Percentiles rank a stretch among this genome's conserved stretches.
Conservation (phyloP, 2,113 vertebrate species). For the Rhombomys opimus region DNA sequence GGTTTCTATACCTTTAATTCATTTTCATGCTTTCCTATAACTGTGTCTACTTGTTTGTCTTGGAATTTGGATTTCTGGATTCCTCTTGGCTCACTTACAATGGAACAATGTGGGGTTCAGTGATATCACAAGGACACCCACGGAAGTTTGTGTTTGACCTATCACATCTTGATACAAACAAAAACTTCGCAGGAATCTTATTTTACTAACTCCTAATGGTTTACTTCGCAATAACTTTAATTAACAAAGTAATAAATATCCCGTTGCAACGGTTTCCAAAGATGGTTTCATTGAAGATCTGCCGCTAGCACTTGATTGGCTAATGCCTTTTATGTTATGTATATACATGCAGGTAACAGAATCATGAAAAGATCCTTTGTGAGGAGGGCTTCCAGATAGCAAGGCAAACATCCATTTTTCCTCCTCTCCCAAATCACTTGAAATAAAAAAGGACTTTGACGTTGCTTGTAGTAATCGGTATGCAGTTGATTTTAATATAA, state of each 20-base stretch:
- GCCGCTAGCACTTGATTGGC: background rate
- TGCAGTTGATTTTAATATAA: background rate
- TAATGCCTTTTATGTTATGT: background rate
- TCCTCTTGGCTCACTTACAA: conserved; percentile 23
- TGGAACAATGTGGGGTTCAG: background rate
- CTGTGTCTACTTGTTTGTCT: background rate
- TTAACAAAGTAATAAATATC: conserved; percentile 30
- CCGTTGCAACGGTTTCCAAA: background rate
- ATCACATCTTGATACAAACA: background rate
- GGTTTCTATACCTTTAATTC: background rate
- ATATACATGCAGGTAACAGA: background rate
- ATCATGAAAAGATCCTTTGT: background rate
- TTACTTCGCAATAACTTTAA: conserved; percentile 16
- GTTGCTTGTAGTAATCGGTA: background rate
- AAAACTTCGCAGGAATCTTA: background rate
- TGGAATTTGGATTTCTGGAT: background rate
- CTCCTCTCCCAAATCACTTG: background rate
- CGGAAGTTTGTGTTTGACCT: conserved; percentile 12
- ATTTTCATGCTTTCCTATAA: conserved; percentile 7
- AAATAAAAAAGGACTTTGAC: background rate
- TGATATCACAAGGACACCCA: background rate
- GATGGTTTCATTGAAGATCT: background rate
- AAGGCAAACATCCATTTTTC: background rate
- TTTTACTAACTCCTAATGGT: background rate
- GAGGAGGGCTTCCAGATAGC: background rate